Base-by-base conservation (phyloP, 1,140 invertebrate genomes). In the Cheumatopsyche charites region DNA sequence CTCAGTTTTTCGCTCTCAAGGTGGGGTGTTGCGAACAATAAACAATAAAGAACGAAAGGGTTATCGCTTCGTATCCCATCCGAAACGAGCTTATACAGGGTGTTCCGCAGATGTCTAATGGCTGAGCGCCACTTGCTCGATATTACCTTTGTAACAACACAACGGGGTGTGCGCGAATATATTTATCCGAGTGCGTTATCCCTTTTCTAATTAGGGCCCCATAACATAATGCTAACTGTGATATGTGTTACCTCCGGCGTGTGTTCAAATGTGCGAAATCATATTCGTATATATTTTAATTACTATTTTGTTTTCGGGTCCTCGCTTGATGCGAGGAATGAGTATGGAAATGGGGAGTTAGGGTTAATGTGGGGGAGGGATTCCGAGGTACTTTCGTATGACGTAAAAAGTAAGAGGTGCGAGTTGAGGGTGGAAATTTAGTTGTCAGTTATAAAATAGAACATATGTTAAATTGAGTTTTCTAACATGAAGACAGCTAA, bases 171-270 rank as follows among this genome's bases (percentile, higher is more conserved):
- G 29, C 9, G 29, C 29, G 29, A 36, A 36, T 36, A 36, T 36
- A 36, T 36, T 36, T 36, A 36, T 36, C 9, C 73, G 12, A 21
- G 21, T 70, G 67, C 72, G 73, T 75, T 75, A 75, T 75, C 73
- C 73, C 73, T 75, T 75, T 75, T 75, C 73, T 75, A 75, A 75
- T 75, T 75, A 75, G 66, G 29, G 3, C 73, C 67, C 67, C 71
- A 70, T 75, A 75, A 75, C 73, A 75, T 75, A 75, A 75, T 75
- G 73, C 73, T 75, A 75, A 75, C 73, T 75, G 73, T 75, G 73
- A 75, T 75, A 75, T 75, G 73, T 75, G 70, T 72, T 75, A 72
- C 73, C 73, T 75, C 73, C 73, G 63, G 71, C 73, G 73, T 75
- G 72, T 75, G 73, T 75, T 75, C 68, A 75, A 75, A 75, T 75